Evolutionary conservation across 2,797 vertebrate species (phyloP).

Genomic region (Menidia menidia): DNA sequence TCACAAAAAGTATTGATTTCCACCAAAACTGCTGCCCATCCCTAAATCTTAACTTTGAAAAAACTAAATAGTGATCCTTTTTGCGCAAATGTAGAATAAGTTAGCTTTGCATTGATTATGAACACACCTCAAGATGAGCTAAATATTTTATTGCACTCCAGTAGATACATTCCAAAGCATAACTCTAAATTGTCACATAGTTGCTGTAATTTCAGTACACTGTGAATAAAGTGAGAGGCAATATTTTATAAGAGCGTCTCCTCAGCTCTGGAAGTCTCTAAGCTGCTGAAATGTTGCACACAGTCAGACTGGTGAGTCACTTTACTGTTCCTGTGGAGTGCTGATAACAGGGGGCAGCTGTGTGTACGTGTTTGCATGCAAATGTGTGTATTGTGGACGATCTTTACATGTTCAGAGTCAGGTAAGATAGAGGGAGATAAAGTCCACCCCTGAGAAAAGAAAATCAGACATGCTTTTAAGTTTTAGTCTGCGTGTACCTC

Average conservation of each 20-base stretch:
- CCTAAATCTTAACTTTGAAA: background rate
- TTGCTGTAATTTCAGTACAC: background rate
- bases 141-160: background rate
- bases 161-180: background rate
- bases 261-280: slow-evolving; percentile 45
- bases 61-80: background rate
- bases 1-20: too few species aligned
- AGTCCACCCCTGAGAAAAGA: slow-evolving; percentile 34
- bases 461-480: slow-evolving; percentile 35
- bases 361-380: slow-evolving; percentile 25
- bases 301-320: slow-evolving; percentile 64
- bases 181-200: background rate
- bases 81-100: background rate
- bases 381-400: slow-evolving; percentile 31
- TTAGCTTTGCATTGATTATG: background rate
- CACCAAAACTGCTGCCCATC: background rate
- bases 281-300: slow-evolving; percentile 29
- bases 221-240: slow-evolving; percentile 10
- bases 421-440: slow-evolving; percentile 48
- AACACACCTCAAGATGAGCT: background rate
- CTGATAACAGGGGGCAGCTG: slow-evolving; percentile 68
- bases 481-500: background rate
- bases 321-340: slow-evolving; percentile 68
- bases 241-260: slow-evolving; percentile 37
- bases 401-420: slow-evolving; percentile 38